These are phyloP conservation scores for Heliconius himera DNA, from an alignment of 1,140 invertebrate species.

Conservation along the genomic window DNA sequence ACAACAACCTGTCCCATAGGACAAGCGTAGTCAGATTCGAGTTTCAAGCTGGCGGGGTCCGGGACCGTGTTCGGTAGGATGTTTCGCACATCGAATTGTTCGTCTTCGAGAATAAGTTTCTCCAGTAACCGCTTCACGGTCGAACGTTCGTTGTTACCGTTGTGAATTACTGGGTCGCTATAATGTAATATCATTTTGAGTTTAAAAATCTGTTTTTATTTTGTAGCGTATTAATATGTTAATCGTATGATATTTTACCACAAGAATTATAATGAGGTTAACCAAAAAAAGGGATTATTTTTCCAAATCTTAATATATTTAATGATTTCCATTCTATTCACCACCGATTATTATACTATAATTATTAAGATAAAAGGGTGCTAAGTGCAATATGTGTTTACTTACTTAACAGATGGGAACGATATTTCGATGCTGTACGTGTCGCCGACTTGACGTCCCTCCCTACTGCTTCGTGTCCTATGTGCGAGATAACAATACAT, in stretches of 20 bases:
- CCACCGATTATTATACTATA: not conserved
- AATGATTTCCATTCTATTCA: not conserved
- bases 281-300: no score
- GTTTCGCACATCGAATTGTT: constrained; percentile 95
- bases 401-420: constrained; percentile 96
- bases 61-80: constrained; percentile 96
- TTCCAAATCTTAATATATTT: no score
- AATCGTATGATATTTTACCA: no score
- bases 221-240: not conserved
- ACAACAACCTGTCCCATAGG: constrained; percentile 95
- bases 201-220: not conserved
- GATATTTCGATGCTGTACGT: constrained; percentile 94
- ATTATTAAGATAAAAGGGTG: constrained; percentile 33
- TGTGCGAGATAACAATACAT: constrained; percentile 77
- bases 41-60: constrained; percentile 92
- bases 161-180: constrained; percentile 94
- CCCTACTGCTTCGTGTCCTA: constrained; percentile 82
- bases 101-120: constrained; percentile 94
- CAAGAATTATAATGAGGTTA: no score
- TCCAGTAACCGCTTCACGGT: constrained; percentile 92
- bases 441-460: constrained; percentile 87
- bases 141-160: constrained; percentile 92
- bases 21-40: constrained; percentile 96
- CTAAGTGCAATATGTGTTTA: constrained; percentile 63
- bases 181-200: constrained; percentile 35